Percentiles rank a stretch among this genome's conserved stretches.
Conservation (phyloP, 2,113 vertebrate species). For the Piaya cayana region DNA sequence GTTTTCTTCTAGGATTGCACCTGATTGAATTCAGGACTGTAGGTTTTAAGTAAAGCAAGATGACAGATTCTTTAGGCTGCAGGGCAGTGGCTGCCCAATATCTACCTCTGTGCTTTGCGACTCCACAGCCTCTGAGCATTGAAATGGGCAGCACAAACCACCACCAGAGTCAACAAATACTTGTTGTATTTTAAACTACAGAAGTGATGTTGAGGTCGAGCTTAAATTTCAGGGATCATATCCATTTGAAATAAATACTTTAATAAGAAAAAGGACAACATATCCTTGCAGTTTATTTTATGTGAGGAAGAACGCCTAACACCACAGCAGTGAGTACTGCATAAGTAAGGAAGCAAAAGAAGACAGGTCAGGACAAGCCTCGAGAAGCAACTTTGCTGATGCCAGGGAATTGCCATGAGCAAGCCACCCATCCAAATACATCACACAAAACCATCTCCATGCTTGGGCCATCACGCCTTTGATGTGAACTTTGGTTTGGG, state of each 20-base stretch:
- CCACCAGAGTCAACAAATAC: neutral
- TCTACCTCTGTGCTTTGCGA: fast-evolving
- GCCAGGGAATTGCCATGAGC: neutral
- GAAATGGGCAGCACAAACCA: neutral
- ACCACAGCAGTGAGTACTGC: neutral
- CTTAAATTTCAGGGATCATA: neutral
- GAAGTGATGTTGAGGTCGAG: neutral
- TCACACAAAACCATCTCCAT: neutral
- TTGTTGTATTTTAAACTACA: neutral
- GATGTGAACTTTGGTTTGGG: neutral
- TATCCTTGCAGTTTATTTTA: neutral
- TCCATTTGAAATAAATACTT: neutral
- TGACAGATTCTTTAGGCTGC: neutral
- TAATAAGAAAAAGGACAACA: neutral
- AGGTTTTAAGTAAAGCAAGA: neutral
- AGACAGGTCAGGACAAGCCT: neutral
- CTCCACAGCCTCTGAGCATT: neutral
- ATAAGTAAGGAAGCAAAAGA: neutral
- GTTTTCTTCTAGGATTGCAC: neutral
- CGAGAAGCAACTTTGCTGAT: neutral
- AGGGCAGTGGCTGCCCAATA: neutral
- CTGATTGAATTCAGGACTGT: neutral
- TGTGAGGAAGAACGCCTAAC: neutral
- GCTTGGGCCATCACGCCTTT: neutral
- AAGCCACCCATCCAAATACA: fast-evolving